These are phyloP conservation scores for Melanotaenia nigrans DNA, from an alignment of 2,797 vertebrate species.

Conservation along the genomic window DNA sequence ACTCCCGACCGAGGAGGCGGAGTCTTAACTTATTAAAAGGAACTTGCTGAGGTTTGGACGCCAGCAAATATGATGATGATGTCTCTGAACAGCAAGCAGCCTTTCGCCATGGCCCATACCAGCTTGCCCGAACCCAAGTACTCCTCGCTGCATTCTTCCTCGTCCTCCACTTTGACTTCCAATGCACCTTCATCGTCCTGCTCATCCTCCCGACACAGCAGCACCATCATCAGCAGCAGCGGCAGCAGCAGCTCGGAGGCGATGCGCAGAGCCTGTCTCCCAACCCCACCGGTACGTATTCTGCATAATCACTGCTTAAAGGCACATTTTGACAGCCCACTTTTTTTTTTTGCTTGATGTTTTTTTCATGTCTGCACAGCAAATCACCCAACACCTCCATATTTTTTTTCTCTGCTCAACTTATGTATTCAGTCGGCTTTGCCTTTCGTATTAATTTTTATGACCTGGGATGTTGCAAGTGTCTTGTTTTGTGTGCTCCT, in stretches of 20 bases:
- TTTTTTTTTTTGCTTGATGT: conserved; percentile 93
- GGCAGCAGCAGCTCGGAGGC: conserved; percentile 87
- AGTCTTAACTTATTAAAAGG: conserved; percentile 88
- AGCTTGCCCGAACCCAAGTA: conserved; percentile 94
- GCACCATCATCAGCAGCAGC: conserved; percentile 83
- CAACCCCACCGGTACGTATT: conserved; percentile 97
- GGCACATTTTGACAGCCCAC: conserved; percentile 92
- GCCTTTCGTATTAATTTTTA: conserved; percentile 95
- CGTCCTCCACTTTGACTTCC: conserved; percentile 87
- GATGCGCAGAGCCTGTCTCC: conserved; percentile 96
- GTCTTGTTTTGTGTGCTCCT: conserved; percentile 86
- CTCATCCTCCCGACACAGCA: conserved; percentile 89
- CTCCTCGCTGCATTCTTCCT: conserved; percentile 91
- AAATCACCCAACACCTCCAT: conserved; percentile 93
- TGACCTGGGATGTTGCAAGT: conserved; percentile 94
- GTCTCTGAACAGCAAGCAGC: conserved; percentile 97
- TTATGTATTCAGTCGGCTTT: conserved; percentile 92
- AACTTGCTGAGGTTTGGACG: conserved; percentile 81
- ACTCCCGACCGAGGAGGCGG: conserved; percentile 84
- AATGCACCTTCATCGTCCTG: conserved; percentile 86
- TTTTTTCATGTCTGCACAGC: conserved; percentile 97
- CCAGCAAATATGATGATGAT: conserved; percentile 98
- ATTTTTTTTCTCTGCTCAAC: conserved; percentile 84
- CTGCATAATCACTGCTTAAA: conserved; percentile 93
- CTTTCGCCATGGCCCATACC: conserved; percentile 91